phyloP scores from a whole-genome alignment of 2,113 vertebrate species.

The Coracopsis vasa region DNA sequence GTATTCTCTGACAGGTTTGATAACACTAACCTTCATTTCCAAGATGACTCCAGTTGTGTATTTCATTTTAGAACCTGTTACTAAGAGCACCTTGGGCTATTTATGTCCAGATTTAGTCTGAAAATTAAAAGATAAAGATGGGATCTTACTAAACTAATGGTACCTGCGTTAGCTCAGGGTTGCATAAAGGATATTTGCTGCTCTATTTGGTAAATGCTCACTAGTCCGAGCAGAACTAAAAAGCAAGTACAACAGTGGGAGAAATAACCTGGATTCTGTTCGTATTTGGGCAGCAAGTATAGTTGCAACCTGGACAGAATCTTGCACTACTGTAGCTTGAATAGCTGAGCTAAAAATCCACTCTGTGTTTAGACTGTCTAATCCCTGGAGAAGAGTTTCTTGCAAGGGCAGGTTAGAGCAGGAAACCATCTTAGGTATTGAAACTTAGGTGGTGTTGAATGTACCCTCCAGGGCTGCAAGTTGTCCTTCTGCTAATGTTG shows the following conservation, averaged over 20 bases:
- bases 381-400: not conserved
- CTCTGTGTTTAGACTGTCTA: not conserved
- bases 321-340: not conserved
- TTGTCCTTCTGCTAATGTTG: not conserved
- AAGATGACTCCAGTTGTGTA: not conserved
- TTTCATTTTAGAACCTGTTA: not conserved
- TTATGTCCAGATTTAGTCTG: not conserved
- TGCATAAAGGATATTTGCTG: not conserved
- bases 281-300: not conserved
- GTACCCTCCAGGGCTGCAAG: not conserved
- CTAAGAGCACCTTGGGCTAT: not conserved
- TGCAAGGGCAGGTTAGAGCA: not conserved
- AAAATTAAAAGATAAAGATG: not conserved
- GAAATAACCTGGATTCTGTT: conserved; percentile 9
- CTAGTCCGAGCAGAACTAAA: not conserved
- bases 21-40: not conserved
- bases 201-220: not conserved
- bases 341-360: not conserved
- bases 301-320: not conserved
- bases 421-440: not conserved
- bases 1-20: not conserved
- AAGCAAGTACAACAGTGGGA: not conserved
- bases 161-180: not conserved
- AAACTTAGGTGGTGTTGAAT: not conserved
- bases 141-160: not conserved